Conservation (phyloP, 1,140 invertebrate genomes). For the Zaprionus gabonicus region DNA sequence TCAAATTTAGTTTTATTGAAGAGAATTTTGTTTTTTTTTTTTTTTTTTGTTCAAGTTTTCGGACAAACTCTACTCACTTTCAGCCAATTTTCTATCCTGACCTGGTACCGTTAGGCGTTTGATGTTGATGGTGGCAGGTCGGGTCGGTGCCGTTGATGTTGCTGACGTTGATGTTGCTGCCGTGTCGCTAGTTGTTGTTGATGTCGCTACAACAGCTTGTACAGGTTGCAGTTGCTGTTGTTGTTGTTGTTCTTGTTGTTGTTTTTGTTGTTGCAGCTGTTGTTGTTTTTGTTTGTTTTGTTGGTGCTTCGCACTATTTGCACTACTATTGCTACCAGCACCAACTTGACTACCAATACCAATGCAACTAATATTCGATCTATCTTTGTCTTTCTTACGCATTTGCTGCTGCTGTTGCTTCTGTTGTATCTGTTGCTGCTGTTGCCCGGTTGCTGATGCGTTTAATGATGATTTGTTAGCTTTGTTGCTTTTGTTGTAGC, state of each 20-base stretch:
- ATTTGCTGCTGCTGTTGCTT: conserved; percentile 61
- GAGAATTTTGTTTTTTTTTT: conserved; percentile 38
- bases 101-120: conserved; percentile 82
- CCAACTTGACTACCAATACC: conserved; percentile 68
- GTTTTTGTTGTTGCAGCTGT: conserved; percentile 58
- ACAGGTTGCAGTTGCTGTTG: conserved; percentile 37
- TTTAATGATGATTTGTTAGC: conserved; percentile 46
- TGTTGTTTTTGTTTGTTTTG: conserved; percentile 76
- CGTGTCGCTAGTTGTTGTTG: conserved; percentile 29
- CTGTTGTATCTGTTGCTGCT: conserved; percentile 39
- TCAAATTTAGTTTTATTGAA: conserved; percentile 57
- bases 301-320: conserved; percentile 78
- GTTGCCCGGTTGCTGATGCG: conserved; percentile 37
- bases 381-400: conserved; percentile 84
- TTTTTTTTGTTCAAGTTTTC: conserved; percentile 68
- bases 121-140: conserved; percentile 76
- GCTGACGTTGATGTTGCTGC: conserved; percentile 36
- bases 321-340: conserved; percentile 68
- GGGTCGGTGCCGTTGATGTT: conserved; percentile 51
- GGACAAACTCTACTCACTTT: conserved; percentile 84
- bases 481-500: conserved; percentile 47
- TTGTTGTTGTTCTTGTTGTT: conserved; percentile 27
- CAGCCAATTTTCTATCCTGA: conserved; percentile 84
- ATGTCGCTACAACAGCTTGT: conserved; percentile 35
- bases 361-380: conserved; percentile 80